phyloP scores from a whole-genome alignment of 2,113 vertebrate genomes.

The Lepus europaeus region DNA sequence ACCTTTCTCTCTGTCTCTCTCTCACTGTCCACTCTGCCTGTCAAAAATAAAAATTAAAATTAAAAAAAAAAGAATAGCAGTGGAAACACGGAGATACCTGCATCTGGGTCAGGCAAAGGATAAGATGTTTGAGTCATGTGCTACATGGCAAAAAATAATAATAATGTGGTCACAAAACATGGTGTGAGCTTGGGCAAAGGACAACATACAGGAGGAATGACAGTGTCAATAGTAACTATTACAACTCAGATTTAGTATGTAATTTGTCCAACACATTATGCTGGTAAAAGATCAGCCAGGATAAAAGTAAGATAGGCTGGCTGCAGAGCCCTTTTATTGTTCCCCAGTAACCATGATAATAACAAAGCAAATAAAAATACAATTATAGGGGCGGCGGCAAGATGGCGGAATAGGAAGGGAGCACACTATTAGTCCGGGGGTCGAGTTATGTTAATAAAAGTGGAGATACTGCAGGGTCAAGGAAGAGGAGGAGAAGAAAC shows the following conservation, averaged over 20 bases:
- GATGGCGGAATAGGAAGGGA: too few relatives aligned
- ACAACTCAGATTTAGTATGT: neutral
- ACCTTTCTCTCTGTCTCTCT: too few relatives aligned
- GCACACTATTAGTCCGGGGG: too few relatives aligned
- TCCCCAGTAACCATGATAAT: neutral
- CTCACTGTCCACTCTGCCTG: too few relatives aligned
- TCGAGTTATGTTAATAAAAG: too few relatives aligned
- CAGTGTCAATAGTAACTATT: neutral
- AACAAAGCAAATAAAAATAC: neutral
- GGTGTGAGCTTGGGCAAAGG: fast-evolving
- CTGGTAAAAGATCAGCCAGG: neutral
- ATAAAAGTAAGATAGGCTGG: neutral
- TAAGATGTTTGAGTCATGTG: neutral
- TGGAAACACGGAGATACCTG: fast-evolving
- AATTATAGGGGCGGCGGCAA: too few relatives aligned
- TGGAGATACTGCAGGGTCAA: too few relatives aligned
- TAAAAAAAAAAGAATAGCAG: too few relatives aligned
- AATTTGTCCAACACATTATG: neutral
- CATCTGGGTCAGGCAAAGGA: too few relatives aligned
- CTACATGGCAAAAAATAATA: neutral
- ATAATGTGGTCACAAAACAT: neutral
- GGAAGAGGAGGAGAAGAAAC: too few relatives aligned
- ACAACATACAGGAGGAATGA: neutral
- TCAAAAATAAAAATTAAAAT: too few relatives aligned
- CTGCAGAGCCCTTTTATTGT: neutral